Evolutionary conservation across 92 coral and sea anemone species (phyloP).

Genomic region (Palythoa caribaeorum): DNA sequence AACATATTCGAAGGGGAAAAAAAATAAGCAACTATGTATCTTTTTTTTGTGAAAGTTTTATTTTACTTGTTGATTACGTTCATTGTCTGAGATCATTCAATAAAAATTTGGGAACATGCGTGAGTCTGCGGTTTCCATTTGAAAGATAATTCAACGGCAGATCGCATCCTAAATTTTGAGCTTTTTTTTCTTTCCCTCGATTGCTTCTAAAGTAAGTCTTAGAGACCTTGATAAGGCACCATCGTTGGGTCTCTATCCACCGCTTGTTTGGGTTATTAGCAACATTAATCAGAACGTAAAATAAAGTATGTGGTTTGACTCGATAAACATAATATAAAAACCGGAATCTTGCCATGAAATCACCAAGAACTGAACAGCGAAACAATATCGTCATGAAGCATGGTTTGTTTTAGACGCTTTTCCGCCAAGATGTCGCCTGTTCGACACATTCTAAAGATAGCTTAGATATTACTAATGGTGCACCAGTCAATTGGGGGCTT

Average conservation of each 20-base stretch:
- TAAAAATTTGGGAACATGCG: background rate
- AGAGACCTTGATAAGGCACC: constrained; percentile 77
- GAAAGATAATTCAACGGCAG: background rate
- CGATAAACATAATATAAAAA: constrained; percentile 88
- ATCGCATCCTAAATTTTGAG: background rate
- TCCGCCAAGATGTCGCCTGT: constrained; percentile 99
- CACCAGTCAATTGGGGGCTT: constrained; percentile 91
- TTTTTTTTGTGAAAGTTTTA: constrained; percentile 58
- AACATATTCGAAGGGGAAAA: constrained; percentile 40
- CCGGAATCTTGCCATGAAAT: constrained; percentile 82
- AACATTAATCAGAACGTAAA: constrained; percentile 33
- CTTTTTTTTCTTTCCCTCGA: background rate
- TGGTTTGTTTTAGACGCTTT: constrained; percentile 98
- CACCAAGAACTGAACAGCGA: constrained; percentile 76
- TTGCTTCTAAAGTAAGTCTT: constrained; percentile 76
- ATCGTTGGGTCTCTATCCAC: constrained; percentile 51
- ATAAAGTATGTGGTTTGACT: constrained; percentile 51
- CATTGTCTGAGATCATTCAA: constrained; percentile 19
- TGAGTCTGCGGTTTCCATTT: background rate
- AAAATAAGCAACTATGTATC: constrained; percentile 71
- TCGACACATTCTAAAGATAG: constrained; percentile 98
- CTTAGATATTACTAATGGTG: constrained; percentile 98
- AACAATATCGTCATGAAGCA: constrained; percentile 95
- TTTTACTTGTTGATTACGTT: constrained; percentile 52
- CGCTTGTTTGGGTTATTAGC: constrained; percentile 52